phyloP scores from a whole-genome alignment of 2,888 invertebrate species.

The Parelbella ahira region DNA sequence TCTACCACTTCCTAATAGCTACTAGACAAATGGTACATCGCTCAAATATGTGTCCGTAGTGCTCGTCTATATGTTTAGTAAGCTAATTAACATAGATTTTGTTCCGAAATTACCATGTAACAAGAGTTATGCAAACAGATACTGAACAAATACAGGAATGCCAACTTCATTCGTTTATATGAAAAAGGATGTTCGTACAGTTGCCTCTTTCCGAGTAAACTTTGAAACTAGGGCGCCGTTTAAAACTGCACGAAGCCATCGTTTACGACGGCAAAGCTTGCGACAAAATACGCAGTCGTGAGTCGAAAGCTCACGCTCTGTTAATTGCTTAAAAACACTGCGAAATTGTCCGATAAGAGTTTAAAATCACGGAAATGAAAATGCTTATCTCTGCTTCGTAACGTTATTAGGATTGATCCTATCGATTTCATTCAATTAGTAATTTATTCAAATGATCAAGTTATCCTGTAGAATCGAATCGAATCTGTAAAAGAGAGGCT shows the following conservation, averaged over 20 bases:
- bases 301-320: constrained; percentile 1
- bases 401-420: too few species aligned
- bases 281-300: constrained; percentile 11
- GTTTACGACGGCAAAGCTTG: constrained; percentile 11
- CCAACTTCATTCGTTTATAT: constrained; percentile 19
- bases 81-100: constrained; percentile 4
- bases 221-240: constrained; percentile 16
- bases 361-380: too few species aligned
- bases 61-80: too few species aligned
- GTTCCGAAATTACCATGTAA: constrained; percentile 1
- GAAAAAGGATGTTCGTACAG: constrained; percentile 19
- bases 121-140: background rate
- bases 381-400: too few species aligned
- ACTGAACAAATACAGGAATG: constrained; percentile 4
- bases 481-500: too few species aligned
- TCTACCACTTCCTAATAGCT: too few species aligned
- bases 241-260: constrained; percentile 19
- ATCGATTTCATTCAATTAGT: too few species aligned
- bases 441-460: too few species aligned
- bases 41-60: too few species aligned
- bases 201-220: constrained; percentile 17
- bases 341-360: background rate
- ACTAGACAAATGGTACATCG: too few species aligned
- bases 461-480: too few species aligned
- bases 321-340: constrained; percentile 17